Evolutionary conservation across 2,888 invertebrate genomes (phyloP), one percentile per base, ranked within the genome.

Genomic region (Drosophila prolongata): DNA sequence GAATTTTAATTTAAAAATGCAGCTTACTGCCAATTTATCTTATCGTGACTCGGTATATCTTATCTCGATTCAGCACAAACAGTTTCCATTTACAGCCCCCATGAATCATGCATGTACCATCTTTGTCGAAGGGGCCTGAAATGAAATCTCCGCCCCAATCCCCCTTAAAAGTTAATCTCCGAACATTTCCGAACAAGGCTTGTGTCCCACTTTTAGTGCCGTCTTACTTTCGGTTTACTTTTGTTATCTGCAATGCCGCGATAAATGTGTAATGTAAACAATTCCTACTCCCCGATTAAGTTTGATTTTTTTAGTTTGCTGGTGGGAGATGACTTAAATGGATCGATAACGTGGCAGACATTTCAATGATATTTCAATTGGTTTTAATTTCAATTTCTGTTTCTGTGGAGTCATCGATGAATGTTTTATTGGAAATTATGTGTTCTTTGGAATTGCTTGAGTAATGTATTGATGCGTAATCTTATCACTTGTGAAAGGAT

Each of bases 91-190:
- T 27, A 35, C 24, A 37, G 11, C n/a, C 14, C 14, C 47, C 24
- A 30, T 16, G 52, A 58, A 14, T 40, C 35, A 46, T 34, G n/a
- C 13, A 34, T 34, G 3, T 59, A 24, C 43, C 59, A 55, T 55
- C 55, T 60, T 56, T 37, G 11, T 55, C 55, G 1, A 27, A 34
- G 34, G 43, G 24, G 24, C 30, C 5, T 13, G 27, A 38, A 38
- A 10, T 13, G 27, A 38, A 38, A 10, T 50, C 50, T 40, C 11
- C 57, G 13, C 6, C 16, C 16, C 38, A 24, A 24, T 4, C 24
- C 24, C 27, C 37, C 64, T 67, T 71, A 55, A 74, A 80, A 79
- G 72, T 78, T 79, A 75, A 69, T 43, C 59, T 53, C 38, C 13
- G 46, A 46, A 35, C 59, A 61, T 56, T 53, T 55, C 34, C 16